Conservation (phyloP, 2,797 vertebrate genomes). For the Uromys caudimaculatus region DNA sequence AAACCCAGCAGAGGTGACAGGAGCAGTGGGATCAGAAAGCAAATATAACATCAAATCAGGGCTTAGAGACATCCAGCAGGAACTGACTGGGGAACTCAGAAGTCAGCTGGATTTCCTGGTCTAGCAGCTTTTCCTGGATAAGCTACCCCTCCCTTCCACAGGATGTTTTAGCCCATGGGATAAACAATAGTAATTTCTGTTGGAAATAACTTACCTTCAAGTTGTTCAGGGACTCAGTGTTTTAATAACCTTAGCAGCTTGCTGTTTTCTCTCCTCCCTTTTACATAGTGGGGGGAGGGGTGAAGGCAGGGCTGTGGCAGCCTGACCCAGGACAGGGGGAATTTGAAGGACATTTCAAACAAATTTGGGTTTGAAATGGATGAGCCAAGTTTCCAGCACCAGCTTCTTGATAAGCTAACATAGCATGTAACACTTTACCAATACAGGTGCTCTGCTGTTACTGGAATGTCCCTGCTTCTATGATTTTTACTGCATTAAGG, state of each 20-base stretch:
- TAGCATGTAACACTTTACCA: neutral
- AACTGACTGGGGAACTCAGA: neutral
- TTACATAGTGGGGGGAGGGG: neutral
- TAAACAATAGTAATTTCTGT: neutral
- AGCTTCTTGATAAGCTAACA: neutral
- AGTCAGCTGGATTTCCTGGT: neutral
- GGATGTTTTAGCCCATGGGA: neutral
- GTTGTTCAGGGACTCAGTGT: neutral
- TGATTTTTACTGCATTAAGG: neutral
- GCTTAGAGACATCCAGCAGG: neutral
- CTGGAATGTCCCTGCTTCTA: neutral
- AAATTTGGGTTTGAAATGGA: neutral
- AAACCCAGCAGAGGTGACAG: no score
- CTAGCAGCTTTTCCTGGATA: neutral
- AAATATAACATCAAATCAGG: neutral
- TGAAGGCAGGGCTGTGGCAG: no score
- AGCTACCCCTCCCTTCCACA: neutral
- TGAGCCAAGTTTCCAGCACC: neutral
- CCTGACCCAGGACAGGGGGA: neutral
- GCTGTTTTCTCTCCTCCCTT: neutral
- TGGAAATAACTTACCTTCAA: neutral
- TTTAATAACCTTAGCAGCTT: neutral
- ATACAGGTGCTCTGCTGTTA: neutral
- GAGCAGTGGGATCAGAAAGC: neutral
- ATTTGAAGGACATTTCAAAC: neutral